These are phyloP conservation scores for Protodeltote pygarga DNA, from an alignment of 2,888 invertebrate species.

Conservation along the genomic window DNA sequence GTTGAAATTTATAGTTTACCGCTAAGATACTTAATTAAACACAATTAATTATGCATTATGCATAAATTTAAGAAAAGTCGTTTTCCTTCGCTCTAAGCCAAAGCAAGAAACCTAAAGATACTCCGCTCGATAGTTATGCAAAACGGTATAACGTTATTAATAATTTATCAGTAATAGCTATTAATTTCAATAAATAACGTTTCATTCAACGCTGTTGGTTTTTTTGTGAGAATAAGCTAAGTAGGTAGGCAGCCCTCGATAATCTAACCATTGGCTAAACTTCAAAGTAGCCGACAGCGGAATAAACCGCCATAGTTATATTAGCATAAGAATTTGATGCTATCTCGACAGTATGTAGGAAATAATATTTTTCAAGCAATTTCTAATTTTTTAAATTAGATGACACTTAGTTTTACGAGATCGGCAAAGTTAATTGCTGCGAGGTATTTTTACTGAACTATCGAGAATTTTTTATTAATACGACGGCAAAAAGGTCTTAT, in stretches of 20 bases:
- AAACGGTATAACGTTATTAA: constrained; percentile 12
- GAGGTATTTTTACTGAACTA: constrained; percentile 10
- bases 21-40: too few relatives aligned
- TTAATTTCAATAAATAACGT: constrained; percentile 31
- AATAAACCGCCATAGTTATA: constrained; percentile 19
- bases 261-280: constrained; percentile 34
- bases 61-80: too few relatives aligned
- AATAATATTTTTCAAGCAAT: constrained; percentile 37
- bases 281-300: constrained; percentile 35
- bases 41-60: too few relatives aligned
- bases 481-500: constrained; percentile 14
- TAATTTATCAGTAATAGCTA: constrained; percentile 7
- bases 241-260: constrained; percentile 5
- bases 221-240: constrained; percentile 24
- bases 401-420: constrained; percentile 32
- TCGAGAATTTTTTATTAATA: constrained; percentile 2
- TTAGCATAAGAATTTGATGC: constrained; percentile 32
- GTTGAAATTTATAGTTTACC: too few relatives aligned
- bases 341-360: constrained; percentile 23
- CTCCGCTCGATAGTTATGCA: constrained; percentile 1
- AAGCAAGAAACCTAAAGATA: background rate
- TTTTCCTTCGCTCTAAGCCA: too few relatives aligned
- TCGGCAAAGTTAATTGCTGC: constrained; percentile 15
- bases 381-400: constrained; percentile 43
- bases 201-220: constrained; percentile 21